These are phyloP conservation scores for Archegozetes longisetosus DNA, from an alignment of 1,140 invertebrate species.

Conservation along the genomic window DNA sequence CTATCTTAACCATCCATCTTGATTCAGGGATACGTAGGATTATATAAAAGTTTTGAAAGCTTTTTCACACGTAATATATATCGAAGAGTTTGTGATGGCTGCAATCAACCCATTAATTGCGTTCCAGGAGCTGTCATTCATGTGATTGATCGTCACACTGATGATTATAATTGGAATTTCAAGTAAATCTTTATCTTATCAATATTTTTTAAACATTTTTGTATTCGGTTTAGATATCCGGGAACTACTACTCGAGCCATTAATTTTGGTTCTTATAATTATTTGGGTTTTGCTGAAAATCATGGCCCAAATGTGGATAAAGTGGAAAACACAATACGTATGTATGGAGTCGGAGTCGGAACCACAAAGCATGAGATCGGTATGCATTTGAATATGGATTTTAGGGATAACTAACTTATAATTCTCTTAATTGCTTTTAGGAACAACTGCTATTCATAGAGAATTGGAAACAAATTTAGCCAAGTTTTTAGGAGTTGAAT, in stretches of 20 bases:
- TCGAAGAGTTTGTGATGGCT: slow-evolving; percentile 73
- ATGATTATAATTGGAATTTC: slow-evolving; percentile 81
- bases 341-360: slow-evolving; percentile 30
- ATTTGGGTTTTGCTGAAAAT: slow-evolving; percentile 69
- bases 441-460: slow-evolving; percentile 47
- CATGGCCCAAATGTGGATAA: slow-evolving; percentile 36
- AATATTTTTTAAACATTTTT: background rate
- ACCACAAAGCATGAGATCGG: slow-evolving; percentile 33
- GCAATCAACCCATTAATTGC: slow-evolving; percentile 80
- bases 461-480: slow-evolving; percentile 73
- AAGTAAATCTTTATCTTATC: slow-evolving; percentile 36
- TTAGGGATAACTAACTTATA: background rate
- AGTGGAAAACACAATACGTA: slow-evolving; percentile 26
- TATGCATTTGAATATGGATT: slow-evolving; percentile 18
- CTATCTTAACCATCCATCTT: background rate
- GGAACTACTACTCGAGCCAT: slow-evolving; percentile 3
- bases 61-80: slow-evolving; percentile 93
- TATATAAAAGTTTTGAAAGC: slow-evolving; percentile 81
- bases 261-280: slow-evolving; percentile 85
- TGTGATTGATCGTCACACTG: slow-evolving; percentile 64
- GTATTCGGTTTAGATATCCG: background rate
- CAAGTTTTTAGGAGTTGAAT: slow-evolving; percentile 76
- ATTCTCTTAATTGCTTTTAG: slow-evolving; percentile 27
- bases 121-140: slow-evolving; percentile 69
- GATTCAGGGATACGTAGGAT: slow-evolving; percentile 65